Conservation (phyloP, 1,140 invertebrate genomes). For the Ceratosolen fusciceps region DNA sequence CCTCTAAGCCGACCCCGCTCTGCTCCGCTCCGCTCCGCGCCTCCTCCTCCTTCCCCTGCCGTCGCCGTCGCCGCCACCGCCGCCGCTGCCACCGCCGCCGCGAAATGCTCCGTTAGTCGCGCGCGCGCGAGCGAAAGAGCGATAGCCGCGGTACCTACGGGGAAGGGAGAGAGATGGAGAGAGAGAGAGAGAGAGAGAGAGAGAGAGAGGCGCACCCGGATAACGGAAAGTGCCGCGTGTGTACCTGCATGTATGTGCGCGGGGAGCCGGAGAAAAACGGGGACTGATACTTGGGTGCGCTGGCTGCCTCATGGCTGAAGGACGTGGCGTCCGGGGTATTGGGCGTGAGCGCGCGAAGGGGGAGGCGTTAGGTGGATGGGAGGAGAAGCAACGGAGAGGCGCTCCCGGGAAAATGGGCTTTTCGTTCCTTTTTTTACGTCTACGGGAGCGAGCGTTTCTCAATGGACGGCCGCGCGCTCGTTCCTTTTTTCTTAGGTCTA, state of each 20-base stretch:
- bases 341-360: too few relatives aligned
- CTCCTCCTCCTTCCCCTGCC: too few relatives aligned
- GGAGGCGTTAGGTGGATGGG: too few relatives aligned
- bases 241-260: conserved; percentile 24
- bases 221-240: conserved; percentile 27
- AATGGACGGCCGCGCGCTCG: neutral
- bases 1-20: neutral
- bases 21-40: too few relatives aligned
- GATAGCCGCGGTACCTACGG: neutral
- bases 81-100: neutral
- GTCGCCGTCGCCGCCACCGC: neutral
- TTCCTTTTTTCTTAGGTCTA: neutral
- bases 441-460: neutral
- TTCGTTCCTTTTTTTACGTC: conserved; percentile 5
- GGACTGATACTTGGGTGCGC: neutral
- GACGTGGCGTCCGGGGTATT: too few relatives aligned
- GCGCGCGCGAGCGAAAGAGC: neutral
- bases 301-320: too few relatives aligned
- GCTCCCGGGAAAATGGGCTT: conserved; percentile 26
- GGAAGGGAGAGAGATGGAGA: too few relatives aligned
- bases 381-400: neutral
- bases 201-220: conserved; percentile 7
- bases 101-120: conserved; percentile 63
- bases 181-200: neutral
- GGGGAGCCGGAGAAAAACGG: neutral